A percentile compares a stretch with the other conserved stretches of the same genome.
phyloP scores from a whole-genome alignment of 2,888 invertebrate genomes.

The Psylliodes chrysocephalus region DNA sequence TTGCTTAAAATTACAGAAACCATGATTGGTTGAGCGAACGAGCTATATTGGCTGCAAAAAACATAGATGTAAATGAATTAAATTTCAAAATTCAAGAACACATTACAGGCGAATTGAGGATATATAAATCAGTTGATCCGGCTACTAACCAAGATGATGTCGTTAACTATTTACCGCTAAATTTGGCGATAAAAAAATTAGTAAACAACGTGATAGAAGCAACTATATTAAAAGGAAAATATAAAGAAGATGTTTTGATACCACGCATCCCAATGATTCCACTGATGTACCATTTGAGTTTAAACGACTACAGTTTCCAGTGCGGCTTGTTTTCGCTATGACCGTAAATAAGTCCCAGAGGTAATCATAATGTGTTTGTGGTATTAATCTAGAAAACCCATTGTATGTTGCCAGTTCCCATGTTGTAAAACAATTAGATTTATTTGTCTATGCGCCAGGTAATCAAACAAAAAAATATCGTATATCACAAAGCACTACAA shows the following conservation, averaged over 20 bases:
- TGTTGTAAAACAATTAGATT: constrained; percentile 11
- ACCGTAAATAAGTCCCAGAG: neutral
- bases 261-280: no score
- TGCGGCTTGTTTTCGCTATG: neutral
- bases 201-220: neutral
- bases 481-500: no score
- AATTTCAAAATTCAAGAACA: neutral
- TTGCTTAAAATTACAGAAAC: no score
- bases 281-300: neutral
- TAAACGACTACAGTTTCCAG: neutral
- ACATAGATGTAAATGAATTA: no score
- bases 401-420: constrained; percentile 32
- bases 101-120: neutral
- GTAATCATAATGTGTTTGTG: no score
- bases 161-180: neutral
- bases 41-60: neutral
- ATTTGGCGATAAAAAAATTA: neutral
- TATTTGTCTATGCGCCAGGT: no score
- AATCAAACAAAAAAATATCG: no score
- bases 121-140: neutral
- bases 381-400: no score
- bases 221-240: neutral
- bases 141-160: neutral
- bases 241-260: no score
- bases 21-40: neutral